phyloP scores from a whole-genome alignment of 2,113 vertebrate species.

The Pteruthius melanotis region DNA sequence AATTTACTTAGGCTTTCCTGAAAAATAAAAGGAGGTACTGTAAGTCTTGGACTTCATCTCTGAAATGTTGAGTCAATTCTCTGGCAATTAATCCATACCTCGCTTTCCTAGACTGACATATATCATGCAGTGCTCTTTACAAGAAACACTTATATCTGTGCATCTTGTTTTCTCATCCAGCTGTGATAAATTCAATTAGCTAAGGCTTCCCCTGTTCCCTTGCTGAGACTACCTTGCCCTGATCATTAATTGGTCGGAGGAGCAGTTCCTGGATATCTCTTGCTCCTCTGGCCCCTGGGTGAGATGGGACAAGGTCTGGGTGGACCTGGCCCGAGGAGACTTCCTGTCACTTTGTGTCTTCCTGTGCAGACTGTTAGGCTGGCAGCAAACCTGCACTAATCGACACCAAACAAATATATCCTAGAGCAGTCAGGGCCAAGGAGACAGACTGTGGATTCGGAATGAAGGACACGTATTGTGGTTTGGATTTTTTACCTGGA shows the following conservation, averaged over 20 bases:
- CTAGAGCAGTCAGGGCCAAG: neutral
- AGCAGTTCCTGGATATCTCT: neutral
- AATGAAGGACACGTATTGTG: neutral
- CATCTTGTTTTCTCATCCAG: conserved; percentile 6
- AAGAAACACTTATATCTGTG: neutral
- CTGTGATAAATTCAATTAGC: conserved; percentile 7
- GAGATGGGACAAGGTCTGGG: neutral
- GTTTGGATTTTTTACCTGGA: neutral
- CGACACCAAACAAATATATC: neutral
- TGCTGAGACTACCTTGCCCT: rapidly evolving
- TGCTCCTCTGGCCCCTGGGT: neutral
- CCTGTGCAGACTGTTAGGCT: neutral
- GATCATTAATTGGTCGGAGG: neutral
- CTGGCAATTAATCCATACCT: conserved; percentile 32
- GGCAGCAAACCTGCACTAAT: rapidly evolving
- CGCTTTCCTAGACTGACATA: neutral
- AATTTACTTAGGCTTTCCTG: conserved; percentile 39
- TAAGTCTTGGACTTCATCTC: conserved; percentile 26
- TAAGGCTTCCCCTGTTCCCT: neutral
- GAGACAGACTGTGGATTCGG: neutral
- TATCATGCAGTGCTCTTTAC: neutral
- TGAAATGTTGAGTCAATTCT: conserved; percentile 31
- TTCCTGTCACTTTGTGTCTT: neutral
- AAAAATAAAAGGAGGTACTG: neutral
- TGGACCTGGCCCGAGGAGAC: neutral